A percentile compares a stretch with the other conserved stretches of the same genome.
phyloP scores from a whole-genome alignment of 1,140 invertebrate genomes.

The Odontomachus brunneus region DNA sequence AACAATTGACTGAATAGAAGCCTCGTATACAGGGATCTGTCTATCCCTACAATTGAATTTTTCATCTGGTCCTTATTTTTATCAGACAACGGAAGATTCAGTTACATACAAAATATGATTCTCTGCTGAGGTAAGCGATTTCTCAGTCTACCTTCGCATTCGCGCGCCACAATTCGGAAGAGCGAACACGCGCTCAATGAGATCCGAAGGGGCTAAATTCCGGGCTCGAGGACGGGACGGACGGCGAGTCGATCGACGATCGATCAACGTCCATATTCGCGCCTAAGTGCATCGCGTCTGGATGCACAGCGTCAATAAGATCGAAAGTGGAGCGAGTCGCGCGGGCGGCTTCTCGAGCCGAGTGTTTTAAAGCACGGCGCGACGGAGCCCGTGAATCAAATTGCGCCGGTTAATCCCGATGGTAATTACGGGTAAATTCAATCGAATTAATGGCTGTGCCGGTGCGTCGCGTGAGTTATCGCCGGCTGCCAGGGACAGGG shows the following conservation, averaged over 20 bases:
- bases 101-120: no score
- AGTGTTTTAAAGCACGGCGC: conserved; percentile 23
- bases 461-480: conserved; percentile 79
- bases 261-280: conserved; percentile 16
- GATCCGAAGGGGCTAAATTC: neutral
- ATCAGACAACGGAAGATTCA: no score
- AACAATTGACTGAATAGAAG: no score
- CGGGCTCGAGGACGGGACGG: neutral
- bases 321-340: conserved; percentile 11
- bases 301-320: neutral
- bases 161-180: neutral
- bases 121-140: no score
- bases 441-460: conserved; percentile 66
- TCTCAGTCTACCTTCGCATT: no score
- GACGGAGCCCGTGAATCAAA: conserved; percentile 28
- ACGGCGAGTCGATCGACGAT: neutral
- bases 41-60: no score
- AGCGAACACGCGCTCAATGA: neutral
- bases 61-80: no score
- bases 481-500: conserved; percentile 74
- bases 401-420: conserved; percentile 50
- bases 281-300: neutral
- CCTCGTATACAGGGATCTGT: no score
- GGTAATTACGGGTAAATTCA: conserved; percentile 77
- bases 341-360: neutral